phyloP scores from a whole-genome alignment of 2,113 vertebrate genomes.

The Grantiella picta region DNA sequence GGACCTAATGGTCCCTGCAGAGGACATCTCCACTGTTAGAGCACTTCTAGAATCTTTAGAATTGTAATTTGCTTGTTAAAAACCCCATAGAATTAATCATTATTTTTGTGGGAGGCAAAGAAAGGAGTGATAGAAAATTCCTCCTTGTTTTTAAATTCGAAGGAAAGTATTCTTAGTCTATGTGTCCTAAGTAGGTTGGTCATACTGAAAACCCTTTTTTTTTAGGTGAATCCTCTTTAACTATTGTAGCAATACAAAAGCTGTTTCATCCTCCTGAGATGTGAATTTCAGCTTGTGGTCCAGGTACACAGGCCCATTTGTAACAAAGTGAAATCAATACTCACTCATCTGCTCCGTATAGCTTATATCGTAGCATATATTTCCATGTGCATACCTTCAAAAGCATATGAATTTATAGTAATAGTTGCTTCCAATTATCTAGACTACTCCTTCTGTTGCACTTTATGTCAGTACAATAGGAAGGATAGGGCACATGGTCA shows the following conservation, averaged over 20 bases:
- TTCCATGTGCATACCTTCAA: background rate
- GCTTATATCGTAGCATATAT: background rate
- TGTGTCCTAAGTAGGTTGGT: background rate
- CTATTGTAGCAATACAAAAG: background rate
- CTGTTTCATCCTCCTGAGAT: background rate
- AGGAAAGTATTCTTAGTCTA: background rate
- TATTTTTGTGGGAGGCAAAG: background rate
- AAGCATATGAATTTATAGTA: background rate
- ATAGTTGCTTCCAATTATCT: background rate
- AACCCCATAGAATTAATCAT: background rate
- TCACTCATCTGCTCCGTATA: background rate
- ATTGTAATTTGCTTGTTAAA: background rate
- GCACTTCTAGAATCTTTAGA: background rate
- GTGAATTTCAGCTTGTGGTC: background rate
- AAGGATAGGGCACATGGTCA: background rate
- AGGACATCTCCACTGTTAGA: background rate
- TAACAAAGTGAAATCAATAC: background rate
- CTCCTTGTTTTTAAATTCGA: background rate
- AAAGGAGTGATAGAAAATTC: background rate
- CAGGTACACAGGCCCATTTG: background rate
- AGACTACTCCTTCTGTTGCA: background rate
- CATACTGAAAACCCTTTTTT: background rate
- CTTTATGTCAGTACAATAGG: background rate
- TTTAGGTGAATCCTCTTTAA: background rate
- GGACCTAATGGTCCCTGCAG: background rate